A percentile compares a stretch with the other conserved stretches of the same genome.
These are phyloP conservation scores for Tympanuchus pallidicinctus DNA, from an alignment of 2,113 vertebrate genomes.

Conservation along the genomic window DNA sequence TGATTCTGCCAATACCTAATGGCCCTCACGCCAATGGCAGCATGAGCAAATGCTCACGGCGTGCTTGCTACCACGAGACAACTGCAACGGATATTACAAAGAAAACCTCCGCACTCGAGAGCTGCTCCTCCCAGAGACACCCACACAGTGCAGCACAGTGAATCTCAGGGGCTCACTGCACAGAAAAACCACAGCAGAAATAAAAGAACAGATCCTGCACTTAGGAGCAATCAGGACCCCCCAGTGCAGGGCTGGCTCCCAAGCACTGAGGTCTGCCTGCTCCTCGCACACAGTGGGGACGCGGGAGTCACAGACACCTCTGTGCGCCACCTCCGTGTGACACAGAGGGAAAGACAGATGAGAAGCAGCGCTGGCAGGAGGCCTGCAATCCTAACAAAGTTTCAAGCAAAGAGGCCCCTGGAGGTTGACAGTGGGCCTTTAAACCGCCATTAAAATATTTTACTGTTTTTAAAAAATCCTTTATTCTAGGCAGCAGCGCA, in stretches of 20 bases:
- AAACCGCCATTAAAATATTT: constrained; percentile 69
- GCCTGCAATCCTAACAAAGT: neutral
- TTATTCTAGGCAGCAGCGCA: constrained; percentile 62
- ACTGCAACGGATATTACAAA: neutral
- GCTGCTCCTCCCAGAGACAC: neutral
- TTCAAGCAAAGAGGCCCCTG: constrained; percentile 46
- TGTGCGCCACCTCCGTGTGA: no score
- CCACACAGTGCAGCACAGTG: accelerated
- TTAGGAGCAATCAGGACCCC: accelerated
- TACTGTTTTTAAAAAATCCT: constrained; percentile 58
- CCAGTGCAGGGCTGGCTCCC: accelerated
- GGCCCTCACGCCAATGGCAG: accelerated
- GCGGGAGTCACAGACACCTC: neutral
- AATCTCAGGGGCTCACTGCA: neutral
- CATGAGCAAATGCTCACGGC: no score
- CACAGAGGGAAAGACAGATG: neutral
- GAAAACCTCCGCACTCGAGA: neutral
- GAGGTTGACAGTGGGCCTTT: constrained; percentile 38
- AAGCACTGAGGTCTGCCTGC: neutral
- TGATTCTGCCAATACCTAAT: neutral
- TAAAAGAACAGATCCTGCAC: neutral
- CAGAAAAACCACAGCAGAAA: neutral
- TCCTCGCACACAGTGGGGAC: neutral
- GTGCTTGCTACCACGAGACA: neutral
- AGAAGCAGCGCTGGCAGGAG: neutral